Conservation (phyloP, 2,797 vertebrate species). For the Spinibarbus caldwelli region DNA sequence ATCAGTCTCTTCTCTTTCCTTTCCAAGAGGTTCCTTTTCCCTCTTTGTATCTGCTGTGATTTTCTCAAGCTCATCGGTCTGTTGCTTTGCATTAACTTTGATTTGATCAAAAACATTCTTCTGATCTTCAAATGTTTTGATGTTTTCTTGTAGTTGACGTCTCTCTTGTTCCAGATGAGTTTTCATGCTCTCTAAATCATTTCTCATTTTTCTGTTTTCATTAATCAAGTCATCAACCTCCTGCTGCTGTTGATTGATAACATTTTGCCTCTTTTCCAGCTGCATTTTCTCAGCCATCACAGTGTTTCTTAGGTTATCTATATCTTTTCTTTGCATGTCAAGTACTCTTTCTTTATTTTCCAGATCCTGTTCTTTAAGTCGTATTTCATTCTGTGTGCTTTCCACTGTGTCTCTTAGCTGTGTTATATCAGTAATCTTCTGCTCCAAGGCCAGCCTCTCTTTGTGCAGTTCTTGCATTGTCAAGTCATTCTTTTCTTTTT, state of each 20-base stretch:
- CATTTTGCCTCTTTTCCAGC: conserved; percentile 21
- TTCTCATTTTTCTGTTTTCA: conserved; percentile 23
- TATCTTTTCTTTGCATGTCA: conserved; percentile 15
- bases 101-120: background rate
- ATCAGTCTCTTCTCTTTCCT: conserved; percentile 19
- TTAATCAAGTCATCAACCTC: conserved; percentile 2
- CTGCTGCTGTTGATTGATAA: conserved; percentile 12
- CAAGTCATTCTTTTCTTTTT: conserved; percentile 36
- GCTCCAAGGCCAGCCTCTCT: conserved; percentile 19
- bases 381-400: conserved; percentile 20
- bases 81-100: background rate
- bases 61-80: conserved; percentile 19
- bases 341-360: conserved; percentile 12
- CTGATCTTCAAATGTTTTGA: background rate
- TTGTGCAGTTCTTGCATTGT: conserved; percentile 22
- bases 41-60: background rate
- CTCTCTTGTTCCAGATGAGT: conserved; percentile 1
- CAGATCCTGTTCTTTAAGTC: background rate
- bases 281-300: conserved; percentile 31
- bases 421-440: conserved; percentile 10
- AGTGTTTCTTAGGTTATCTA: conserved; percentile 13
- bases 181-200: conserved; percentile 20
- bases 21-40: conserved; percentile 5
- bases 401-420: conserved; percentile 8
- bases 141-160: background rate